Percentiles rank a stretch among this genome's conserved stretches.
Evolutionary conservation across 2,113 vertebrate genomes (phyloP).

Genomic region (Erythrolamprus reginae): DNA sequence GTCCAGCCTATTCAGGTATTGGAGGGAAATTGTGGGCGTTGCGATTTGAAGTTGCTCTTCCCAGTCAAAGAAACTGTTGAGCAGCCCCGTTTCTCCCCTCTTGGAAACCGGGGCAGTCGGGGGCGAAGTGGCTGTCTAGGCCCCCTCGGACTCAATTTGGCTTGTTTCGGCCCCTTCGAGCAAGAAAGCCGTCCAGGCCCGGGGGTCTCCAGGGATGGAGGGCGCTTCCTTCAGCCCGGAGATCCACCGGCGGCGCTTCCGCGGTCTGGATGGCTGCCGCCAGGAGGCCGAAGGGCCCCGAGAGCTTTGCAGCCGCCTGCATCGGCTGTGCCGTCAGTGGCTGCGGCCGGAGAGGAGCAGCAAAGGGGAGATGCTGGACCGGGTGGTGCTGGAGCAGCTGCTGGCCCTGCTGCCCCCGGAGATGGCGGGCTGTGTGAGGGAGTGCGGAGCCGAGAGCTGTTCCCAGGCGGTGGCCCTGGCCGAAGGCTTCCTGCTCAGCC

Average conservation of each 20-base stretch:
- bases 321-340: not conserved
- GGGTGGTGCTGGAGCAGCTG: not conserved
- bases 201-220: not conserved
- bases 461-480: not conserved
- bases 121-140: no score
- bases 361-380: not conserved
- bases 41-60: no score
- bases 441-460: not conserved
- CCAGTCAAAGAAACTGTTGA: no score
- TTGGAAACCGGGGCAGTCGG: no score
- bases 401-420: not conserved
- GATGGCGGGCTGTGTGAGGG: not conserved
- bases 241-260: not conserved
- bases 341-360: not conserved
- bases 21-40: no score
- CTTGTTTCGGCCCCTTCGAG: no score
- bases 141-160: no score
- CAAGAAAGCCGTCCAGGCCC: no score
- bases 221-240: not conserved
- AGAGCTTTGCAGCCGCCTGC: not conserved
- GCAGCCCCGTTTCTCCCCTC: no score
- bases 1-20: no score
- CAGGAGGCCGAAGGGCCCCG: no score
- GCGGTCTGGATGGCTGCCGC: no score
- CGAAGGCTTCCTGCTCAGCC: not conserved